These are phyloP conservation scores for Brachyhypopomus occidentalis DNA, from an alignment of 2,113 vertebrate species.

Conservation along the genomic window DNA sequence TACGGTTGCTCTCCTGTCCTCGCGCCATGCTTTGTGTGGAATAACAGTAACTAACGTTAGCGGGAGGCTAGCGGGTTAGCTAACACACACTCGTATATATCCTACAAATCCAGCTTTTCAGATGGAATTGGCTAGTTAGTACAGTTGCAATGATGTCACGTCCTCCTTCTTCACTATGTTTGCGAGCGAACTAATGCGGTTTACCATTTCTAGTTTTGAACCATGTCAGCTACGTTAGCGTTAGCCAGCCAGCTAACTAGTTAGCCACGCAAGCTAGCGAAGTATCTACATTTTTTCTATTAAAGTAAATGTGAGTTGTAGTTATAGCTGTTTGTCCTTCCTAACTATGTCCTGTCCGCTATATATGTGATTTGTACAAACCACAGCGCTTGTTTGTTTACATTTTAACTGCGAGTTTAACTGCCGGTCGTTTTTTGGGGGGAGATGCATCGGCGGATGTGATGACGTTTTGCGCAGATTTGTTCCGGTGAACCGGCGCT, in stretches of 20 bases:
- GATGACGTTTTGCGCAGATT: neutral
- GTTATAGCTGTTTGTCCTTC: neutral
- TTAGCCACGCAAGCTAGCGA: neutral
- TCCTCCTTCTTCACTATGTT: too few relatives aligned
- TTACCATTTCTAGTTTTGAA: too few relatives aligned
- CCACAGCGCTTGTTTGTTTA: neutral
- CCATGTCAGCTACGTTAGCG: too few relatives aligned
- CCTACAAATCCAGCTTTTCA: neutral
- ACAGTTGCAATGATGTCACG: too few relatives aligned
- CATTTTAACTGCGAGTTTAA: neutral
- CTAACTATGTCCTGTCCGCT: neutral
- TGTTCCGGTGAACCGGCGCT: neutral
- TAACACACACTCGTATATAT: too few relatives aligned
- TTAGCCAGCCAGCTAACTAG: neutral
- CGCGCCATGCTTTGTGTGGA: slow-evolving; percentile 9
- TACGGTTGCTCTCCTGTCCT: neutral
- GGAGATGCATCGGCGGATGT: neutral
- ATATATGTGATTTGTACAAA: neutral
- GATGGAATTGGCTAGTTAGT: too few relatives aligned
- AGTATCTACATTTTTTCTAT: neutral
- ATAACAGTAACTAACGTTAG: neutral
- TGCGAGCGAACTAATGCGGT: too few relatives aligned
- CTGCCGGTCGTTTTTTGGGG: slow-evolving; percentile 24
- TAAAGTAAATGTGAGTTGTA: too few relatives aligned
- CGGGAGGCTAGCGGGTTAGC: neutral